Percentiles rank a stretch among this genome's conserved stretches.
Conservation (phyloP, 2,113 vertebrate genomes). For the Brachyhypopomus gauderio region DNA sequence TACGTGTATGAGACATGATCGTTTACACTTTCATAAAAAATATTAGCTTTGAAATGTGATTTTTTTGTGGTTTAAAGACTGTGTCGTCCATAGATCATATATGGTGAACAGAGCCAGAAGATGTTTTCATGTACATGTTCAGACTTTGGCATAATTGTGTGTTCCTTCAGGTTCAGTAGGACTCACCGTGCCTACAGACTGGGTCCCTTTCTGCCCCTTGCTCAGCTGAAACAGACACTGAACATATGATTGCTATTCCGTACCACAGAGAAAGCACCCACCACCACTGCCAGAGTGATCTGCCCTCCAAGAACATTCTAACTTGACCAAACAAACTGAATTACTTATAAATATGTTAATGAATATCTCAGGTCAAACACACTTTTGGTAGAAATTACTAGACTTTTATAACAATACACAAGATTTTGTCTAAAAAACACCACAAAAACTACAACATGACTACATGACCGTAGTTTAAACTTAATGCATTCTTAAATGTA, state of each 20-base stretch:
- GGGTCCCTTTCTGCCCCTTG: background rate
- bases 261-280: background rate
- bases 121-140: background rate
- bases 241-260: background rate
- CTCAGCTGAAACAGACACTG: background rate
- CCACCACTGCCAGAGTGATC: no score
- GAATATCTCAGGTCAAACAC: no score
- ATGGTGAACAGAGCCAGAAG: background rate
- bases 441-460: background rate
- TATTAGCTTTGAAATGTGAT: background rate
- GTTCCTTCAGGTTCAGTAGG: background rate
- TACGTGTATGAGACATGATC: conserved; percentile 7
- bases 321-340: background rate
- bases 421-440: background rate
- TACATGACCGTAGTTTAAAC: background rate
- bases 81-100: background rate
- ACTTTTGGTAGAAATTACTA: no score
- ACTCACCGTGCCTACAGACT: background rate
- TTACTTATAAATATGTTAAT: background rate
- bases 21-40: conserved; percentile 1
- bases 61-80: background rate
- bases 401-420: background rate
- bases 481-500: no score
- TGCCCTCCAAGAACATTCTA: no score
- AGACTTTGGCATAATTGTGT: background rate